phyloP scores from a whole-genome alignment of 2,888 invertebrate genomes.

The Drosophila demipolita region DNA sequence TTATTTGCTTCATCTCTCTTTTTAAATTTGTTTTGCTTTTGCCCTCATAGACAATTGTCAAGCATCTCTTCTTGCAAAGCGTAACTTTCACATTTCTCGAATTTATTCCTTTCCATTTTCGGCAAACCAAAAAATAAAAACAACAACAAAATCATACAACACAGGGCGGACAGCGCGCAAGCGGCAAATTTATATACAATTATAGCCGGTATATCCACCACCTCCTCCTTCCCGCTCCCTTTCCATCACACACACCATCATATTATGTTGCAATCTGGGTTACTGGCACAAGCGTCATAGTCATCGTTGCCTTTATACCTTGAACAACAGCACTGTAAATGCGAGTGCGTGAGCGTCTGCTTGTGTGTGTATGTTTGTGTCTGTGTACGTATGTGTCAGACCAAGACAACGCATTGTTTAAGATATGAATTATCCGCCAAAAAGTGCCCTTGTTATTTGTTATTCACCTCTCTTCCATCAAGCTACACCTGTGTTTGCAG shows the following conservation, averaged over 20 bases:
- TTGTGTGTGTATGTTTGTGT: neutral
- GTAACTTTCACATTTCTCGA: slow-evolving; percentile 49
- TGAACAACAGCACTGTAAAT: slow-evolving; percentile 25
- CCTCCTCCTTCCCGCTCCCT: neutral
- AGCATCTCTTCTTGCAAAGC: slow-evolving; percentile 31
- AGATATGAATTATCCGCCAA: slow-evolving; percentile 29
- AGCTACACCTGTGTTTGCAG: slow-evolving; percentile 71
- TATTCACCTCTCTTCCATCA: slow-evolving; percentile 19
- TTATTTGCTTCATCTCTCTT: slow-evolving; percentile 38
- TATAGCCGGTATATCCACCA: slow-evolving; percentile 34
- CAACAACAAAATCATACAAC: slow-evolving; percentile 5
- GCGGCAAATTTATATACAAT: slow-evolving; percentile 34
- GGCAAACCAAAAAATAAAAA: slow-evolving; percentile 27
- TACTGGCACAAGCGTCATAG: slow-evolving; percentile 53
- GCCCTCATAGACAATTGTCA: slow-evolving; percentile 40
- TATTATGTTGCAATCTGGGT: slow-evolving; percentile 38
- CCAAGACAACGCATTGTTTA: slow-evolving; percentile 27
- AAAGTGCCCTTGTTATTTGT: slow-evolving; percentile 38
- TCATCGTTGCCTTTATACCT: slow-evolving; percentile 41
- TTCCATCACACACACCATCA: neutral
- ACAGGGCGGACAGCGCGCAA: slow-evolving; percentile 16
- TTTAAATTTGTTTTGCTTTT: slow-evolving; percentile 33
- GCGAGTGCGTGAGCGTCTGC: neutral
- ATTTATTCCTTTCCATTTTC: slow-evolving; percentile 62
- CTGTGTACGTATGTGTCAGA: slow-evolving; percentile 6